These are phyloP conservation scores for Microplitis mediator DNA, from an alignment of 1,140 invertebrate species.

Conservation along the genomic window DNA sequence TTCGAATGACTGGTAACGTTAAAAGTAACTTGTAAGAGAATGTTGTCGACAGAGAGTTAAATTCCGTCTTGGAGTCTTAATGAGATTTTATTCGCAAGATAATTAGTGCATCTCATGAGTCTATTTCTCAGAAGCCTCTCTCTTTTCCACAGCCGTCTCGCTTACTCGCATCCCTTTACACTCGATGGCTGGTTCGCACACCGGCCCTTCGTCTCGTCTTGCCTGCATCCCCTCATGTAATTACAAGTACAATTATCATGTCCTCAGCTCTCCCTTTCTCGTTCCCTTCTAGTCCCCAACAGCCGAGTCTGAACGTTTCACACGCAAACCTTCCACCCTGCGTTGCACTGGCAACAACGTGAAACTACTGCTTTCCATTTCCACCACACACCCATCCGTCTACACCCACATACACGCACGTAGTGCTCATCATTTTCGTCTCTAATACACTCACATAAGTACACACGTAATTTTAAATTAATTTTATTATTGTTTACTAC, in stretches of 20 bases:
- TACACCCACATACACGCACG: too few species aligned
- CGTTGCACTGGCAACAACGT: constrained; percentile 9
- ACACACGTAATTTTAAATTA: too few species aligned
- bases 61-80: constrained; percentile 48
- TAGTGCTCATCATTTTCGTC: neutral
- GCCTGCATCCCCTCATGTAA: constrained; percentile 43
- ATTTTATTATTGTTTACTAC: too few species aligned
- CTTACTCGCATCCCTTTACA: neutral
- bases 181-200: neutral
- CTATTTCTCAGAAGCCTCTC: constrained; percentile 33
- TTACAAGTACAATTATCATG: constrained; percentile 53
- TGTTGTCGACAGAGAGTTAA: constrained; percentile 43
- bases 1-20: too few species aligned
- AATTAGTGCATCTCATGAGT: constrained; percentile 53
- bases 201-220: constrained; percentile 21
- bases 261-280: constrained; percentile 23
- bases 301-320: constrained; percentile 8
- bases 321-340: constrained; percentile 13
- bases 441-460: neutral
- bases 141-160: constrained; percentile 9
- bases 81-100: constrained; percentile 54
- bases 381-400: too few species aligned
- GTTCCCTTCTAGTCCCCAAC: neutral
- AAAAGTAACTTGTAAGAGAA: constrained; percentile 7
- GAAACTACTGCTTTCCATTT: neutral